Evolutionary conservation across 1,140 invertebrate species (phyloP), one percentile per base, ranked within the genome.

Genomic region (Ylistrum balloti): DNA sequence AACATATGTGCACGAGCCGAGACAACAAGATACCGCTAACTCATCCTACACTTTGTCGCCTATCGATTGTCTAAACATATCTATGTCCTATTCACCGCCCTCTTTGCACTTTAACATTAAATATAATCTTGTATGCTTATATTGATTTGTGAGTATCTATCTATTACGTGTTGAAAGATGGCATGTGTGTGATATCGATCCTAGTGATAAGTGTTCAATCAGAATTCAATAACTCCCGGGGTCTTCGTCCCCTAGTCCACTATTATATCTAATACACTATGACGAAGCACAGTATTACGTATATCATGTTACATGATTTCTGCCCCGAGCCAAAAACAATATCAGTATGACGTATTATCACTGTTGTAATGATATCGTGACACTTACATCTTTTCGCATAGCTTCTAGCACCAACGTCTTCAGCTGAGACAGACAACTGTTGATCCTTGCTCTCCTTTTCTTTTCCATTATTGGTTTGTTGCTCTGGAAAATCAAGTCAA

Each of bases 381-480:
- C 22, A 92, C 92, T 92, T 92, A 92, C 92, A 91, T 92, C 92
- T 91, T 92, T 92, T 94, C 98, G 98, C 97, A 98, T 98, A 0
- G 98, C 97, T 94, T 98, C 98, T 93, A 98, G 95, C 20, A 98
- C 97, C 0, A 98, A 97, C 38, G 97, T 97, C 95, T 98, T 98
- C 74, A 99, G 96, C 93, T 98, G 98, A 91, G 98, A 97, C 20
- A 99, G 96, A 93, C 98, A 98, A 91, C 98, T 97, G 96, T 98
- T 99, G 92, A 99, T 99, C 92, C 98, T 96, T 38, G 98, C 98
- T 85, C 98, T 97, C 91, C 98, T 96, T 92, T 98, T 97, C 95
- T 98, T 98, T 95, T 98, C 98, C 98, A 98, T 98, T 87, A 98
- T 98, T 5, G 98, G 98, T 96, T 99, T 98, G 94, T 98, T 98